A percentile compares a stretch with the other conserved stretches of the same genome.
Evolutionary conservation across 2,113 vertebrate species (phyloP).

Genomic region (Laticauda colubrina): DNA sequence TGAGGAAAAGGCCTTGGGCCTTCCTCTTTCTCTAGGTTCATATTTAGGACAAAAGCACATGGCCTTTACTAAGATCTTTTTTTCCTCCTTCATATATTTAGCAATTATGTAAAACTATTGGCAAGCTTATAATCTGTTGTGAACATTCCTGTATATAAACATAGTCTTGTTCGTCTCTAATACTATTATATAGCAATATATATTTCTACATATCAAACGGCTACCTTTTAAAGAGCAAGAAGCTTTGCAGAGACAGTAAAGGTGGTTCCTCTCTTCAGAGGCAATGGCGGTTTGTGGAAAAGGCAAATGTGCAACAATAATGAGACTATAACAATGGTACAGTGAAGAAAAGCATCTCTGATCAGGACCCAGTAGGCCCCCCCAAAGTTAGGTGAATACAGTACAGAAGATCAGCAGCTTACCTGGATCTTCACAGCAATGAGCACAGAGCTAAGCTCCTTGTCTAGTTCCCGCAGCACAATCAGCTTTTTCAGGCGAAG

Average conservation of each 20-base stretch:
- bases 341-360: not conserved
- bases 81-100: not conserved
- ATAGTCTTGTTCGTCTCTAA: not conserved
- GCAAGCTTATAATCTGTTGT: not conserved
- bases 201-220: not conserved
- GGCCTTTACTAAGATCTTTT: not conserved
- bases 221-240: not conserved
- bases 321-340: not conserved
- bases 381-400: not conserved
- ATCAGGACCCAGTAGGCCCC: not conserved
- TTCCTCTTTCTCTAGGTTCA: not conserved
- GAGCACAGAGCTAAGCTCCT: constrained; percentile 92
- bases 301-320: not conserved
- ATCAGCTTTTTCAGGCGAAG: constrained; percentile 95
- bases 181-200: not conserved
- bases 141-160: not conserved
- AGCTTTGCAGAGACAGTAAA: not conserved
- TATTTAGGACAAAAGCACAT: not conserved
- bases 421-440: constrained; percentile 98
- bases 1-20: not conserved
- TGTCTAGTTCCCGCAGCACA: constrained; percentile 90
- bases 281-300: not conserved
- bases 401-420: constrained; percentile 28
- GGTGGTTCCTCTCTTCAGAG: not conserved
- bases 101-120: not conserved